Percentiles rank a stretch among this genome's conserved stretches.
Evolutionary conservation across 2,113 vertebrate genomes (phyloP).

Genomic region (Phylloscopus trochiloides): DNA sequence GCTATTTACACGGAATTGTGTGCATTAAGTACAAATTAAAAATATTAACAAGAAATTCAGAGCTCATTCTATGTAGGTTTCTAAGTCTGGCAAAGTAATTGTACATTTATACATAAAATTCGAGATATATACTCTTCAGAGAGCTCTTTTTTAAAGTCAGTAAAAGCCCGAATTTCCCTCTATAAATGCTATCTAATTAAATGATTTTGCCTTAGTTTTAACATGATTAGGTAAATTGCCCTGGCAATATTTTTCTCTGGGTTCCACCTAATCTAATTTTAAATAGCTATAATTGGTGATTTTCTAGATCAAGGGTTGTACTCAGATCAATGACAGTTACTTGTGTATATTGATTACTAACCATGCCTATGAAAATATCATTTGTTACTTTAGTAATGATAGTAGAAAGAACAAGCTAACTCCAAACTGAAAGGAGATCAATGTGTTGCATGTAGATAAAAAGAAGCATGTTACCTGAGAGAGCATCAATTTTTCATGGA

Average conservation of each 20-base stretch:
- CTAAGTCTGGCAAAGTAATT: neutral
- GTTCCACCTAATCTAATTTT: slow-evolving; percentile 60
- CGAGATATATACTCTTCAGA: slow-evolving; percentile 5
- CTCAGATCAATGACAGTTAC: slow-evolving; percentile 70
- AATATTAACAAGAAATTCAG: slow-evolving; percentile 18
- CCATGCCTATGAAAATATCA: slow-evolving; percentile 74
- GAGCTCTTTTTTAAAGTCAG: slow-evolving; percentile 34
- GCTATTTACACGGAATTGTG: slow-evolving; percentile 35
- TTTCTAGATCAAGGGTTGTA: slow-evolving; percentile 73
- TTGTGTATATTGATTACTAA: slow-evolving; percentile 77
- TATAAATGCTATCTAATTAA: slow-evolving; percentile 43
- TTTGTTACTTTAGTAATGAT: slow-evolving; percentile 69
- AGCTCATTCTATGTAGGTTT: neutral
- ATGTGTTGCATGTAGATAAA: slow-evolving; percentile 69
- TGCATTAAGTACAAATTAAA: slow-evolving; percentile 43
- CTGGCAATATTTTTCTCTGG: slow-evolving; percentile 20
- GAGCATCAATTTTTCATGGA: slow-evolving; percentile 71
- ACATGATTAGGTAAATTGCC: slow-evolving; percentile 26
- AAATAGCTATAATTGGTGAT: slow-evolving; percentile 73
- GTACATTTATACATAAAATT: neutral
- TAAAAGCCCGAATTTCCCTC: slow-evolving; percentile 39
- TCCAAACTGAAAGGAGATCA: slow-evolving; percentile 69
- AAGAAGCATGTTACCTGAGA: slow-evolving; percentile 72
- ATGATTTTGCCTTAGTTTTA: slow-evolving; percentile 31
- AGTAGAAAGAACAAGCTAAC: slow-evolving; percentile 64